These are phyloP conservation scores for Emydoidea blandingii DNA, from an alignment of 2,797 vertebrate genomes.

Conservation along the genomic window DNA sequence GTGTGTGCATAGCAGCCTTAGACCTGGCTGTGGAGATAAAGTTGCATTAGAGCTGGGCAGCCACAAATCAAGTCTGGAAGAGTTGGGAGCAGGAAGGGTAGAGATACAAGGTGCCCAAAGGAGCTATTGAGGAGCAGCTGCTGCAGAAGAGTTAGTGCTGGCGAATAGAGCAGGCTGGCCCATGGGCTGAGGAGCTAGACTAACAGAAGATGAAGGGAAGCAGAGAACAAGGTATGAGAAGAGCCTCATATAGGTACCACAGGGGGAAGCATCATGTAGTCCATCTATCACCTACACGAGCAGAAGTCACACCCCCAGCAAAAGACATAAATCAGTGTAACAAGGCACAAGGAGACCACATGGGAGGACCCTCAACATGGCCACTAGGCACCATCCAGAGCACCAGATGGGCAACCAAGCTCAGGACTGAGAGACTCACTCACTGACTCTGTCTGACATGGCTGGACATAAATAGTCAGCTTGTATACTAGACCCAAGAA, in stretches of 20 bases:
- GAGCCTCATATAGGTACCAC: background rate
- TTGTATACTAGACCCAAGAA: background rate
- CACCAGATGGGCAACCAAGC: background rate
- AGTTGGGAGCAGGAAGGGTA: background rate
- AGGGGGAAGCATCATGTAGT: background rate
- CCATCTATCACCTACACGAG: background rate
- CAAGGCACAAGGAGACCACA: background rate
- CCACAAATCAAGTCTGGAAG: background rate
- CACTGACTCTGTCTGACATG: background rate
- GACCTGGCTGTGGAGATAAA: background rate
- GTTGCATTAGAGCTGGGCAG: background rate
- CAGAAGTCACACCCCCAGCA: background rate
- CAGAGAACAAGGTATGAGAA: background rate
- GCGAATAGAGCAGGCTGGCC: background rate
- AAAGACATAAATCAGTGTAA: background rate
- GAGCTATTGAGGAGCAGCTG: background rate
- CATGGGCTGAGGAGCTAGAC: background rate
- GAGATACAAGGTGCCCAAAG: background rate
- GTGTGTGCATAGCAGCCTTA: background rate
- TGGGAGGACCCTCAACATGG: background rate
- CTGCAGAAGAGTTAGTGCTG: background rate
- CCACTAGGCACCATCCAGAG: background rate
- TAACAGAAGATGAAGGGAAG: background rate
- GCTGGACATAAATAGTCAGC: background rate
- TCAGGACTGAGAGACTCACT: background rate